Percentiles rank a stretch among this genome's conserved stretches.
phyloP scores from a whole-genome alignment of 2,113 vertebrate genomes.

The Megaceryle torquata region DNA sequence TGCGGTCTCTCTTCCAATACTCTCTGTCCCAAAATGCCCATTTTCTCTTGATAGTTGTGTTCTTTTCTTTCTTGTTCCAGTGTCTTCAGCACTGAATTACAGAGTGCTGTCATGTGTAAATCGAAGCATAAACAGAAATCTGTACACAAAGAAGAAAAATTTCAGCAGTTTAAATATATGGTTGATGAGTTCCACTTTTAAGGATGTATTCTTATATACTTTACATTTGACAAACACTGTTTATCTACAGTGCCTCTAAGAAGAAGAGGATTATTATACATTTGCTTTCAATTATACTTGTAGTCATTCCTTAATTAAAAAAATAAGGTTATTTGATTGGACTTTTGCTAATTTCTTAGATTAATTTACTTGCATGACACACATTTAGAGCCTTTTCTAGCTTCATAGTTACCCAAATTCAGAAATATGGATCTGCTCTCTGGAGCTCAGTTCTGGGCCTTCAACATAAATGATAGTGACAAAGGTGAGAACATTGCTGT shows the following conservation, averaged over 20 bases:
- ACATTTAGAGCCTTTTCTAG: neutral
- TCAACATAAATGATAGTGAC: neutral
- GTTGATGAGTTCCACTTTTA: neutral
- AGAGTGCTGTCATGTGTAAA: neutral
- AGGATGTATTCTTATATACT: neutral
- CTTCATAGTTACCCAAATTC: neutral
- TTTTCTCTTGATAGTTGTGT: neutral
- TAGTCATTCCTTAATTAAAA: neutral
- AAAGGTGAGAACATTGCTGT: neutral
- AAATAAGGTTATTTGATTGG: neutral
- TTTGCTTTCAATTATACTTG: neutral
- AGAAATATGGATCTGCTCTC: neutral
- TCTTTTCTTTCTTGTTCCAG: neutral
- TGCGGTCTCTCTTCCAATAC: neutral
- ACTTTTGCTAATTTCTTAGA: neutral
- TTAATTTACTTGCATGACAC: neutral
- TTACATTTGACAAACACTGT: neutral
- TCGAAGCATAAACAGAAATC: neutral
- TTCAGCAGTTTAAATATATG: neutral
- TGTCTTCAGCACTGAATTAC: neutral
- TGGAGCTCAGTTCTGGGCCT: neutral
- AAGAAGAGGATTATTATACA: neutral
- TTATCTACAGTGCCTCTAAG: neutral
- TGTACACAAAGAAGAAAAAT: neutral
- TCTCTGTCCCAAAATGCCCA: neutral